Conservation (phyloP, 1,140 invertebrate genomes). For the Dinoponera quadriceps region DNA sequence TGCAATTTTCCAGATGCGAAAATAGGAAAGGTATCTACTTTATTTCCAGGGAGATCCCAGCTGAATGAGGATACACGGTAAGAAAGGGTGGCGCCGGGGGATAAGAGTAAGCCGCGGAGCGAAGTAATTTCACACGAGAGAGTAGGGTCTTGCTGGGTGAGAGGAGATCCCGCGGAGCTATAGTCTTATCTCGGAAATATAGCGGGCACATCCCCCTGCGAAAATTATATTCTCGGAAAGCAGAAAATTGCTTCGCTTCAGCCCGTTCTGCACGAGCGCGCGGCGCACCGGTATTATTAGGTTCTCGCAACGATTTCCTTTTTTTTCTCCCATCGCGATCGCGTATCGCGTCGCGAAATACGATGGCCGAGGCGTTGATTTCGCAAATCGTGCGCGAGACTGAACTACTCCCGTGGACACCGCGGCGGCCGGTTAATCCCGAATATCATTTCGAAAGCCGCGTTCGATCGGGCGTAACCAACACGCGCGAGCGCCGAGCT, state of each 20-base stretch:
- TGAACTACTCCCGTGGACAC: not conserved
- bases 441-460: conserved; percentile 34
- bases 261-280: conserved; percentile 8
- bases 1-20: conserved; percentile 85
- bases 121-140: conserved; percentile 85
- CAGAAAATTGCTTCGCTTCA: conserved; percentile 82
- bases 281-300: conserved; percentile 54
- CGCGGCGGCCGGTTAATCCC: not conserved
- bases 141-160: conserved; percentile 73
- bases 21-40: conserved; percentile 85
- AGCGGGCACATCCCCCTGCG: conserved; percentile 71
- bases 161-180: conserved; percentile 67
- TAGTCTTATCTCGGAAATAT: conserved; percentile 83
- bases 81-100: conserved; percentile 77
- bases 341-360: too few relatives aligned
- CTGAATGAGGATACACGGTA: conserved; percentile 84
- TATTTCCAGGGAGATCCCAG: conserved; percentile 83
- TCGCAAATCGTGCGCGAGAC: not conserved
- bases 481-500: not conserved
- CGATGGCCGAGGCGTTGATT: not conserved
- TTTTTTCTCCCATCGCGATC: too few relatives aligned
- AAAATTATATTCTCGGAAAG: conserved; percentile 85
- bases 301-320: conserved; percentile 21
- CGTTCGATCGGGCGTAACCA: conserved; percentile 9
- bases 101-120: conserved; percentile 84